These are phyloP conservation scores for Agrenia bidenticulata DNA, from an alignment of 2,888 invertebrate genomes.

Conservation along the genomic window DNA sequence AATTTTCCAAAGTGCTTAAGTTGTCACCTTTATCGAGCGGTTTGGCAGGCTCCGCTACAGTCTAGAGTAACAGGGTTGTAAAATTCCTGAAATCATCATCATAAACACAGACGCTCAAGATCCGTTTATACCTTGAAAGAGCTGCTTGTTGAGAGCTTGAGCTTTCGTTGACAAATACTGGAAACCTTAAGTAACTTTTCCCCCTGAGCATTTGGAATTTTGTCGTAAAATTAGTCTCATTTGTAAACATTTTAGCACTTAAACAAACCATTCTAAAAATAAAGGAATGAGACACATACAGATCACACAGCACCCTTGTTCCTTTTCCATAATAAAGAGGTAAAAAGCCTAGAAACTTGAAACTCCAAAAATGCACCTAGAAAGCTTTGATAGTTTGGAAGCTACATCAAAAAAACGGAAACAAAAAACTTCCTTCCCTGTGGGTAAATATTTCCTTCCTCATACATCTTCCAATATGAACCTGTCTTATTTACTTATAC, in stretches of 20 bases:
- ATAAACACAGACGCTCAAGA: neutral
- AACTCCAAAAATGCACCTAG: neutral
- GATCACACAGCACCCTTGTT: neutral
- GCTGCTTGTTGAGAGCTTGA: too few relatives aligned
- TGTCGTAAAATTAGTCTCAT: constrained; percentile 6
- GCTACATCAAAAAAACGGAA: neutral
- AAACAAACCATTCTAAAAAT: neutral
- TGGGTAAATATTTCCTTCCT: too few relatives aligned
- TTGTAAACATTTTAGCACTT: constrained; percentile 5
- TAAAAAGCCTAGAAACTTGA: neutral
- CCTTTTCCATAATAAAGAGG: neutral
- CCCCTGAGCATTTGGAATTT: neutral
- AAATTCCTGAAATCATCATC: neutral
- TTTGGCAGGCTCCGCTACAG: too few relatives aligned
- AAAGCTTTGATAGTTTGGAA: too few relatives aligned
- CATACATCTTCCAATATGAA: too few relatives aligned
- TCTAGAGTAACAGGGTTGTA: too few relatives aligned
- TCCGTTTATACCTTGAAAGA: neutral
- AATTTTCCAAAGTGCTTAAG: too few relatives aligned
- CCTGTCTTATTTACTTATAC: too few relatives aligned
- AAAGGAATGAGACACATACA: neutral
- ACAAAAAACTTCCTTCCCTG: neutral
- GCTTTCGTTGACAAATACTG: neutral
- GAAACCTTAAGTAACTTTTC: neutral
- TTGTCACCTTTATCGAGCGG: too few relatives aligned